Base-by-base conservation (phyloP, 2,888 invertebrate genomes). In the Rhabditoides inermis region DNA sequence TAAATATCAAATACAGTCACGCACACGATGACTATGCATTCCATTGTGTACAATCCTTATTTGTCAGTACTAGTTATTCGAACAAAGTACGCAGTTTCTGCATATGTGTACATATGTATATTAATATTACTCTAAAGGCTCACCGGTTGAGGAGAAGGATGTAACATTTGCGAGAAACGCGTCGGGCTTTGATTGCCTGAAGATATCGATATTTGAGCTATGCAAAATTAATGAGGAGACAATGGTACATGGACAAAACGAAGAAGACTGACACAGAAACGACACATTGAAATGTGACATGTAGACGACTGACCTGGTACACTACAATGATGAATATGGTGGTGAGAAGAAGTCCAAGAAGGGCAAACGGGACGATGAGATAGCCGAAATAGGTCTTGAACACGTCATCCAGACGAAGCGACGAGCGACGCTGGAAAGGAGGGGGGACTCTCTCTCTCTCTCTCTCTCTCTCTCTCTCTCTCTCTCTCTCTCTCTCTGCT, bases 131-230 rank as follows among this genome's bases (percentile, higher is more conserved):
- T n/a, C n/a, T n/a, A n/a, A n/a, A n/a, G n/a, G n/a, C n/a, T n/a
- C n/a, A n/a, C n/a, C 74, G 65, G 51, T 74, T 74, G 47, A 74
- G 48, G 25, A 74, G 61, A 23, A 74, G 56, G 45, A 72, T 69
- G 55, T 75, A 72, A 49, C 70, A 72, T 58, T 75, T 74, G 20
- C 70, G 55, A 45, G 56, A 63, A 28, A 73, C 73, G 51, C 70
- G 52, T 4, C 68, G 68, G 3, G 62, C 53, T 53, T 61, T 62
- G 25, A 73, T 73, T 4, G 73, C 71, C 55, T 63, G 50, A 45
- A 60, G 50, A 12, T 5, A 22, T n/a, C n/a, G n/a, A n/a, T n/a
- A n/a, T n/a, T n/a, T n/a, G n/a, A n/a, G n/a, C n/a, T n/a, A n/a
- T n/a, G n/a, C n/a, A n/a, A n/a, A n/a, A n/a, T n/a, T 39, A 39